Base-by-base conservation (phyloP, 2,797 vertebrate genomes). In the Pteronotus mesoamericanus region DNA sequence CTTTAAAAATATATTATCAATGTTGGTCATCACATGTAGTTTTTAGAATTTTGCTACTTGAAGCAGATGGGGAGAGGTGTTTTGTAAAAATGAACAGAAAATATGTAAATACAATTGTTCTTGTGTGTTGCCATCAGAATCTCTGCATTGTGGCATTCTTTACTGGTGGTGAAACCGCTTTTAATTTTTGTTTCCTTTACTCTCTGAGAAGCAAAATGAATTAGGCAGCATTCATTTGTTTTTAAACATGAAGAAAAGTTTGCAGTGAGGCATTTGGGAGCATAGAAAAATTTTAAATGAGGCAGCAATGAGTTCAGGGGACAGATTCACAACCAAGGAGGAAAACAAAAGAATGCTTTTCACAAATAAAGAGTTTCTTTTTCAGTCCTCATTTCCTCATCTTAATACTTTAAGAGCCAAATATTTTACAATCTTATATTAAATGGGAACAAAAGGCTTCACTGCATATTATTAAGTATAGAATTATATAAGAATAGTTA, bases 171-270 rank as follows among this genome's bases (percentile, higher is more conserved):
- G 46, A 90, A 93, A 74, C 34, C 89, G 97, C 97, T 98, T 98
- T 98, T 96, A 95, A 91, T 98, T 98, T 92, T 77, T 51, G 94
- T 95, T 87, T 93, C 71, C 92, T 94, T 96, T 83, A 71, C 19
- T 94, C 92, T 85, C 92, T 88, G 91, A 95, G 94, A 98, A 98
- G 80, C 89, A 98, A 97, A 97, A 95, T 96, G 97, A 98, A 98
- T 98, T 98, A 97, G 98, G 86, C 72, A 87, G 86, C 32, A 96
- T 96, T 3, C 0, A 48, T 92, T 98, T 98, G 84, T 96, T 97
- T 97, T 97, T 87, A 96, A 93, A 97, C 86, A 96, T 93, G 96
- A 97, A 57, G 59, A 89, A 96, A 96, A 97, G 94, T 97, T 98
- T 95, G 91, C 97, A 98, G 86, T 71, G 32, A 94, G 96, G 26